Percentiles rank a stretch among this genome's conserved stretches.
phyloP scores from a whole-genome alignment of 1,140 invertebrate genomes.

The Zelostemma sp. region DNA sequence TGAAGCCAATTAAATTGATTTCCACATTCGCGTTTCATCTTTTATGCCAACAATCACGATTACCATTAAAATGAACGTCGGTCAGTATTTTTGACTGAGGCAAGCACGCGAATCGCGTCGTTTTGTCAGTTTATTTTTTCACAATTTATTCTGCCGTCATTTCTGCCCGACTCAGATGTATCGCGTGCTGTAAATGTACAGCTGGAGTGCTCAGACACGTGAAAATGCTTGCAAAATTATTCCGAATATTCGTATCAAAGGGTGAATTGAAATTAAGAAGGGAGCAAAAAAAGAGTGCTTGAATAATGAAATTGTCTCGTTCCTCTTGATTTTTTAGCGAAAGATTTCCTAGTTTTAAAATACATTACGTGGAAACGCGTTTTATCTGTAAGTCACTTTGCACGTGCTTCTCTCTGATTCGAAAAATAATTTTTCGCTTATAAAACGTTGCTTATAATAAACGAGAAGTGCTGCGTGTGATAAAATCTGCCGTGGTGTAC shows the following conservation, averaged over 20 bases:
- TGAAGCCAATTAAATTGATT: no score
- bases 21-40: no score
- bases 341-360: no score
- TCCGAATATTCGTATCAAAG: constrained; percentile 11
- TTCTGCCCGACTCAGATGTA: constrained; percentile 19
- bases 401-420: no score
- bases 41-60: constrained; percentile 7
- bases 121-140: constrained; percentile 29
- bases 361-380: no score
- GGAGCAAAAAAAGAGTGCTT: no score
- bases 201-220: constrained; percentile 1
- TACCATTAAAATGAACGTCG: constrained; percentile 17
- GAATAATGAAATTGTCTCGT: no score
- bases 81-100: constrained; percentile 8
- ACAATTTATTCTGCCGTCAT: constrained; percentile 29
- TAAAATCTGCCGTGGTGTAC: constrained; percentile 41
- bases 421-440: constrained; percentile 22
- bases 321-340: no score
- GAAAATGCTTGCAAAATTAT: constrained; percentile 14
- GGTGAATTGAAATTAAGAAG: constrained; percentile 17
- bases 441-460: constrained; percentile 31
- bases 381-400: no score
- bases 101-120: constrained; percentile 23
- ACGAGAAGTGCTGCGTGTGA: constrained; percentile 43
- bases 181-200: constrained; percentile 12